These are phyloP conservation scores for Chironomus tepperi DNA, from an alignment of 1,140 invertebrate species.

Conservation along the genomic window DNA sequence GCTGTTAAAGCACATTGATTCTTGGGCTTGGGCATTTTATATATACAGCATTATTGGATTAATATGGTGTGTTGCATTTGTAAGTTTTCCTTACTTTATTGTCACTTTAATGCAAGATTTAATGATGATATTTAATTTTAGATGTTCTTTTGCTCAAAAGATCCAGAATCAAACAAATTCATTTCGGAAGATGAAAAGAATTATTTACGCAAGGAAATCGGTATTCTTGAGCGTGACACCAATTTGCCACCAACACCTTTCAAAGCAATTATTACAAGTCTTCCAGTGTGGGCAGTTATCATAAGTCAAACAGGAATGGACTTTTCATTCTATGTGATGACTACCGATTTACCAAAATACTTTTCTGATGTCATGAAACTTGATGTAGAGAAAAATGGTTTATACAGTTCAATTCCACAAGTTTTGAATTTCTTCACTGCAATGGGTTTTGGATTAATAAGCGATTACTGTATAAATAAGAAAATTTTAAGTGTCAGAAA, in stretches of 20 bases:
- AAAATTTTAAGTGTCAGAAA: slow-evolving; percentile 49
- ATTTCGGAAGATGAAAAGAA: not conserved
- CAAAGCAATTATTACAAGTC: slow-evolving; percentile 10
- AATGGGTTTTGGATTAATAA: slow-evolving; percentile 29
- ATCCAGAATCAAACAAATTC: slow-evolving; percentile 12
- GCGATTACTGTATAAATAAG: slow-evolving; percentile 55
- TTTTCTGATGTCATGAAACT: slow-evolving; percentile 19
- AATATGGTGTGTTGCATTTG: slow-evolving; percentile 64
- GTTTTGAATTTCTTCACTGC: not conserved
- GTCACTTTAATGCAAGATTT: not conserved
- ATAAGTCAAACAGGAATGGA: slow-evolving; percentile 64
- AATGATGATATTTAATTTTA: not conserved
- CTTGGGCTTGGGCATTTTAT: slow-evolving; percentile 73
- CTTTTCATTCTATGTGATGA: slow-evolving; percentile 24
- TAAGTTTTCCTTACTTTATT: slow-evolving; percentile 29
- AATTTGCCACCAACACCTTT: slow-evolving; percentile 4
- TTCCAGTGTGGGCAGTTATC: slow-evolving; percentile 56
- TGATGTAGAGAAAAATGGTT: slow-evolving; percentile 7
- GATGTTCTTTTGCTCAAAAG: slow-evolving; percentile 31
- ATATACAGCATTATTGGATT: slow-evolving; percentile 68
- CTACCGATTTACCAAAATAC: slow-evolving; percentile 25
- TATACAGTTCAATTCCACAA: slow-evolving; percentile 23
- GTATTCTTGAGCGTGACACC: not conserved
- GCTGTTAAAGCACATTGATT: slow-evolving; percentile 54
- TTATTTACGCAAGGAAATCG: slow-evolving; percentile 13